Conservation (phyloP, 2,113 vertebrate genomes). For the Periophthalmus modestus region DNA sequence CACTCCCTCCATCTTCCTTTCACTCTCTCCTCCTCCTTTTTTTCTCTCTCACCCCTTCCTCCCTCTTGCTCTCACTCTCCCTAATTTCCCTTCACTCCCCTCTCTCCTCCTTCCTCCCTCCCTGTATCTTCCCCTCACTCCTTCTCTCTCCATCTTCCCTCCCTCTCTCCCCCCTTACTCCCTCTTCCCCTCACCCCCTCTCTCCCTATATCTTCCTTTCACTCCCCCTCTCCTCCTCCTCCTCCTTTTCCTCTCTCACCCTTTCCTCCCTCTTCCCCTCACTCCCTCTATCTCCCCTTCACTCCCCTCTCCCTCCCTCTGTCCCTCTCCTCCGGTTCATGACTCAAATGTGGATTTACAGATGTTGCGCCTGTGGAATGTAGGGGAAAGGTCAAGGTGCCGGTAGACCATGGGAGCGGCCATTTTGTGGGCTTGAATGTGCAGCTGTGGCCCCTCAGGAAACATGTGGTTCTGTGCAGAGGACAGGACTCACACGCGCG, state of each 20-base stretch:
- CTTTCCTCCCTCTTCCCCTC: too few species aligned
- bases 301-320: not conserved
- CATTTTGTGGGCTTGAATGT: slow-evolving; percentile 56
- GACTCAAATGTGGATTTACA: slow-evolving; percentile 56
- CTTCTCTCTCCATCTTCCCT: rapidly evolving
- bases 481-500: not conserved
- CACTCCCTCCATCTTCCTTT: too few species aligned
- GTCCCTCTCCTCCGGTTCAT: slow-evolving; percentile 10
- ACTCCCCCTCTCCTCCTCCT: not conserved
- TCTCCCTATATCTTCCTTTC: too few species aligned
- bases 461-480: not conserved
- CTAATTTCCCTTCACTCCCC: too few species aligned
- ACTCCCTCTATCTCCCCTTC: too few species aligned
- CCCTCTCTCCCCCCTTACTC: too few species aligned
- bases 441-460: slow-evolving; percentile 55
- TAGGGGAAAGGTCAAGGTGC: slow-evolving; percentile 75
- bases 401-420: slow-evolving; percentile 35
- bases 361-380: slow-evolving; percentile 73
- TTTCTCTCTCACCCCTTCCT: not conserved
- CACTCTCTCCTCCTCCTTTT: not conserved
- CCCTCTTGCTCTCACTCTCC: too few species aligned
- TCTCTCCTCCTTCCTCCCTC: too few species aligned
- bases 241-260: too few species aligned
- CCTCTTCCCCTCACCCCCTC: too few species aligned
- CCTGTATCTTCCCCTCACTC: too few species aligned